Conservation (phyloP, 2,888 invertebrate species). For the Pandemis corylana region DNA sequence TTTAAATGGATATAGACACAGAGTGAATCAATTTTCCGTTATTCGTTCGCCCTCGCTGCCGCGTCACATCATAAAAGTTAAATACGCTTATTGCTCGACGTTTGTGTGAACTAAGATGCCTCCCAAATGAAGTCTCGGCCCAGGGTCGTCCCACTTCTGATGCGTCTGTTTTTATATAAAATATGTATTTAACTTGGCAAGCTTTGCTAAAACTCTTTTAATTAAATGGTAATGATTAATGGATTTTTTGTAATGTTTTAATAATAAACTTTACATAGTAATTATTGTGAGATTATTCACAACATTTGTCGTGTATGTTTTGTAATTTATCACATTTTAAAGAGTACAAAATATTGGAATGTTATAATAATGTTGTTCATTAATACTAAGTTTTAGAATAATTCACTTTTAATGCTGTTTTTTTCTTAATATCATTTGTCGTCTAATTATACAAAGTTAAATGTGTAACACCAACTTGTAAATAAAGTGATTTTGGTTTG, state of each 20-base stretch:
- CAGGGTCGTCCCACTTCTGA: neutral
- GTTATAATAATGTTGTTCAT: constrained; percentile 83
- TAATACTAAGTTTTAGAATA: constrained; percentile 82
- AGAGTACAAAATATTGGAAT: constrained; percentile 85
- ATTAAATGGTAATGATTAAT: constrained; percentile 78
- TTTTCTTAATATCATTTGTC: constrained; percentile 78
- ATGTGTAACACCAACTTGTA: constrained; percentile 77
- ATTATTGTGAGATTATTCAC: constrained; percentile 78
- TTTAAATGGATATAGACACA: neutral
- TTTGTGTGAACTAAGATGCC: constrained; percentile 4
- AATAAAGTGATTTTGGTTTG: constrained; percentile 85
- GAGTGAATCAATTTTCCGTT: neutral
- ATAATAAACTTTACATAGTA: constrained; percentile 81
- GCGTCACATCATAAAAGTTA: neutral
- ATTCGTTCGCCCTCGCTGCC: neutral
- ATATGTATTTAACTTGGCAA: constrained; percentile 69
- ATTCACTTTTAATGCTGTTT: constrained; percentile 79
- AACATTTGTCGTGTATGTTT: constrained; percentile 72
- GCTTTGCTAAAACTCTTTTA: constrained; percentile 78
- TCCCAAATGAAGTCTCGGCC: neutral
- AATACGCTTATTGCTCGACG: constrained; percentile 27
- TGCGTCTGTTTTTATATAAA: constrained; percentile 65
- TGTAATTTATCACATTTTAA: constrained; percentile 85
- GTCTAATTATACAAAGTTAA: constrained; percentile 76
- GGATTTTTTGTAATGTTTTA: constrained; percentile 83